Percentiles rank a stretch among this genome's conserved stretches.
phyloP scores from a whole-genome alignment of 2,888 invertebrate genomes.

The Chymomyza amoena region DNA sequence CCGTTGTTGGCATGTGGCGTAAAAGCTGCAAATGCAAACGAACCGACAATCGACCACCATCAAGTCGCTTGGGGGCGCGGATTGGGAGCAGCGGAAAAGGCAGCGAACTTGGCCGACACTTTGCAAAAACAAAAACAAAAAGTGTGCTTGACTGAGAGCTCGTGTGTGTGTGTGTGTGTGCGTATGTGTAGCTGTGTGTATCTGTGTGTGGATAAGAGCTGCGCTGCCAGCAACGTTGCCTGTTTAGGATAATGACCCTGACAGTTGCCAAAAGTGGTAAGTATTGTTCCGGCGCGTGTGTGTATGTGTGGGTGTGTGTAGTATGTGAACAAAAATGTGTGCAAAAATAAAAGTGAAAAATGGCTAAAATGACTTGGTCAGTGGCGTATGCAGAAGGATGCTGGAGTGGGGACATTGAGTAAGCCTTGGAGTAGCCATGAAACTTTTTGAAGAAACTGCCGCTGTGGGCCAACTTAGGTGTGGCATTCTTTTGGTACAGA shows the following conservation, averaged over 20 bases:
- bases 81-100: neutral
- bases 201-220: neutral
- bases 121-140: neutral
- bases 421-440: no score
- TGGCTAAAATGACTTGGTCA: constrained; percentile 32
- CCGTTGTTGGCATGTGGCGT: constrained; percentile 50
- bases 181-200: no score
- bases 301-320: constrained; percentile 15
- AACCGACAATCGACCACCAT: constrained; percentile 10
- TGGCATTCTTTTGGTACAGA: neutral
- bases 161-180: neutral
- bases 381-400: no score
- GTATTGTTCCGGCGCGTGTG: constrained; percentile 15
- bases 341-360: constrained; percentile 51
- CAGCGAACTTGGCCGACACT: constrained; percentile 1
- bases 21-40: neutral
- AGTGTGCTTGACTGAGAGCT: neutral
- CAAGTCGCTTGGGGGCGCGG: neutral
- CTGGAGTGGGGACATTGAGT: no score
- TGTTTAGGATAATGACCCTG: constrained; percentile 66
- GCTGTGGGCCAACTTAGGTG: neutral
- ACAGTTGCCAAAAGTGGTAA: constrained; percentile 42
- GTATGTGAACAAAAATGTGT: neutral
- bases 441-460: no score
- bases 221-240: constrained; percentile 27